These are phyloP conservation scores for Heteractis magnifica DNA, from an alignment of 92 coral and sea anemone species.

Conservation along the genomic window DNA sequence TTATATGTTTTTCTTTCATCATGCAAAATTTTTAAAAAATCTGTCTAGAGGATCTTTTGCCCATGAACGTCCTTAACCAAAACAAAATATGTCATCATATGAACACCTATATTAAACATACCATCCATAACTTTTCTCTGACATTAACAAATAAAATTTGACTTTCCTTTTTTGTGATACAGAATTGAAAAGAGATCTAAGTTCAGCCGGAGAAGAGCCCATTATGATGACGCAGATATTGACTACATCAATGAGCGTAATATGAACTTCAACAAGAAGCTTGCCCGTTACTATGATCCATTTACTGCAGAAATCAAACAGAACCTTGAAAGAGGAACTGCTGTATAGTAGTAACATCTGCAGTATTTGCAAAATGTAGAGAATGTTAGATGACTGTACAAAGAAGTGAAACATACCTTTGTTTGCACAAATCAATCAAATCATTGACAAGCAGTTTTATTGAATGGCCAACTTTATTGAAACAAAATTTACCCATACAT, in stretches of 20 bases:
- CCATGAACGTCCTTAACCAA: too few relatives aligned
- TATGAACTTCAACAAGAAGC: constrained; percentile 98
- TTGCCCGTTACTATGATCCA: constrained; percentile 95
- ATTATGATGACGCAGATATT: constrained; percentile 92
- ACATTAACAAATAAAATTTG: background rate
- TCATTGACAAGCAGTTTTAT: too few relatives aligned
- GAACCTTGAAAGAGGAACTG: constrained; percentile 98
- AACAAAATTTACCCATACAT: too few relatives aligned
- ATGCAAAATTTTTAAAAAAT: too few relatives aligned
- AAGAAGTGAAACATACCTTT: background rate
- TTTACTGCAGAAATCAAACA: constrained; percentile 97
- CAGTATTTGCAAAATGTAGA: background rate
- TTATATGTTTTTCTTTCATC: too few relatives aligned
- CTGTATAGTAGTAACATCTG: constrained; percentile 49
- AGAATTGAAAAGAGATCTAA: constrained; percentile 91
- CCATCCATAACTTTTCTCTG: too few relatives aligned
- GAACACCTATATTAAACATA: too few relatives aligned
- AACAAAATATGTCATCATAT: too few relatives aligned
- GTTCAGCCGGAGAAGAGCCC: constrained; percentile 93
- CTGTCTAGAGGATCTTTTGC: too few relatives aligned
- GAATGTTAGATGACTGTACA: background rate
- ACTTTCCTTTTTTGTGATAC: background rate
- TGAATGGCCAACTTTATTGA: too few relatives aligned
- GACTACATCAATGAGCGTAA: constrained; percentile 98
- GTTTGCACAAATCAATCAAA: too few relatives aligned